Evolutionary conservation across 2,113 vertebrate genomes (phyloP).

Genomic region (Anguilla rostrata): DNA sequence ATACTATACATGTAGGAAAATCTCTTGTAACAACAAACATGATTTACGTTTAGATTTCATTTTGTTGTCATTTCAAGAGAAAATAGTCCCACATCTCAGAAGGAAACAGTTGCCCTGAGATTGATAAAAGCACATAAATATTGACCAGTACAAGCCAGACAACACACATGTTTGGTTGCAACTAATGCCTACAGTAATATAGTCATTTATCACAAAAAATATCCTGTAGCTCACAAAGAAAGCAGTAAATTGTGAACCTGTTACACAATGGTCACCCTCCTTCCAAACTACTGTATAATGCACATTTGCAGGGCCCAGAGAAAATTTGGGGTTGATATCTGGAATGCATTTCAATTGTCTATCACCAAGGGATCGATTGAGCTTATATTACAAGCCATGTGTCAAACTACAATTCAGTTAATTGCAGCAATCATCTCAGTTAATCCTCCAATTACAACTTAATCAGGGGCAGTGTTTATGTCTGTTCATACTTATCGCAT

Average conservation of each 20-base stretch:
- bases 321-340: too few species aligned
- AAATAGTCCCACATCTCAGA: not conserved
- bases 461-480: too few species aligned
- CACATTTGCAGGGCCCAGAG: too few species aligned
- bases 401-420: too few species aligned
- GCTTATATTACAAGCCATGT: too few species aligned
- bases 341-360: too few species aligned
- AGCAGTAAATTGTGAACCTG: not conserved
- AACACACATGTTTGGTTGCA: not conserved
- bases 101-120: not conserved
- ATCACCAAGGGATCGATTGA: too few species aligned
- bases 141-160: not conserved
- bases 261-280: slow-evolving; percentile 1
- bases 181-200: not conserved
- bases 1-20: not conserved
- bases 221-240: not conserved
- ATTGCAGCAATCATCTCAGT: too few species aligned
- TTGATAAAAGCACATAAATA: not conserved
- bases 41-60: not conserved
- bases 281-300: not conserved
- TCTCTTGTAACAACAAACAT: not conserved
- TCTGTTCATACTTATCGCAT: too few species aligned
- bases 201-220: not conserved
- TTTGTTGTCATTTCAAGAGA: not conserved
- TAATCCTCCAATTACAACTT: too few species aligned